Evolutionary conservation across 2,797 vertebrate species (phyloP).

Genomic region (Decapterus maruadsi): DNA sequence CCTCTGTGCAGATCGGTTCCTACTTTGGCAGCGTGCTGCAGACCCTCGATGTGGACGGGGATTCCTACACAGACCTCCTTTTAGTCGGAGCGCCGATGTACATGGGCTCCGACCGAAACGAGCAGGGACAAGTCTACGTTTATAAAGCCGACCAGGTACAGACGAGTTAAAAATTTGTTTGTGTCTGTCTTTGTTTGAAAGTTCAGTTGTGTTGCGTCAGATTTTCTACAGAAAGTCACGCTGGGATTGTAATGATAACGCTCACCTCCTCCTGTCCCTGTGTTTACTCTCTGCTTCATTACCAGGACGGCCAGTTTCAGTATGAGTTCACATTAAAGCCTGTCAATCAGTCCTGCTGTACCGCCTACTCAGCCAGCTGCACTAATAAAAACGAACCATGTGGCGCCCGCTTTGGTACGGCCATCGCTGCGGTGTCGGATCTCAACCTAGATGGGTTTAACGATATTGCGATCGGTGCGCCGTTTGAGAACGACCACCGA

Average conservation of each 20-base stretch:
- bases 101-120: conserved; percentile 94
- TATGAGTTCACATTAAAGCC: conserved; percentile 93
- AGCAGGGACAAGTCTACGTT: conserved; percentile 97
- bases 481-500: conserved; percentile 93
- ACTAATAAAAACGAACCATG: conserved; percentile 92
- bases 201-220: not conserved
- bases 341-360: conserved; percentile 91
- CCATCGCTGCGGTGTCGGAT: conserved; percentile 92
- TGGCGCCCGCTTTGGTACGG: conserved; percentile 94
- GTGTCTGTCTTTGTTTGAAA: not conserved
- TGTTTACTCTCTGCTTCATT: conserved; percentile 6
- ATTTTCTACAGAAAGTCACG: not conserved
- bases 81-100: conserved; percentile 95
- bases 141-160: conserved; percentile 91
- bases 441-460: conserved; percentile 95
- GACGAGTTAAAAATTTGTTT: not conserved
- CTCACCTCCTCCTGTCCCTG: not conserved
- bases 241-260: not conserved
- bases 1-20: conserved; percentile 91
- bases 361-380: conserved; percentile 84
- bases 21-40: conserved; percentile 97
- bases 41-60: conserved; percentile 90
- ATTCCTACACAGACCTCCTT: conserved; percentile 92
- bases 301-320: conserved; percentile 86
- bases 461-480: conserved; percentile 94